Evolutionary conservation across 1,140 invertebrate species (phyloP), one percentile per base, ranked within the genome.

Genomic region (Micrasema minimum): DNA sequence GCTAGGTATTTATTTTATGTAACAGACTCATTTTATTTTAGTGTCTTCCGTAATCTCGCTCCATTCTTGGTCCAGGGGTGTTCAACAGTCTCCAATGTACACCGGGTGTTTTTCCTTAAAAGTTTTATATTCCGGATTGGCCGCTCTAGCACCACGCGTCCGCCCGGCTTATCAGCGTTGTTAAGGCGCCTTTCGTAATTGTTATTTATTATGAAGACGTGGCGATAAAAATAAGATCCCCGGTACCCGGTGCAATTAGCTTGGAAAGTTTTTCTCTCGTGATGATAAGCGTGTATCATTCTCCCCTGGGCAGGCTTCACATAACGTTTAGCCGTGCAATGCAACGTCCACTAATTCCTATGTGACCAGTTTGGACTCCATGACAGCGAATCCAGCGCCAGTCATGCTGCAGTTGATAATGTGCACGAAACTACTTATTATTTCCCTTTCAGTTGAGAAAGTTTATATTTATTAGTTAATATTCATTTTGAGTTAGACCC

Each of bases 131-230:
- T 23, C 20, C 14, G 11, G 43, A 14, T 45, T 45, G 3, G 16
- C 16, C 41, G 51, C 11, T 35, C 51, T 22, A 12, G 26, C 12
- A 14, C 51, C 22, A n/a, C 3, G 22, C 26, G 51, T 55, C 18
- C 35, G 23, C 51, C 18, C 51, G n/a, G n/a, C 51, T 55, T 55
- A 55, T 55, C 51, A 2, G 26, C 22, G 22, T 35, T 9, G 16
- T 66, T 66, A 48, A 16, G 35, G 64, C 38, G 48, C 48, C 26
- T 69, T 74, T 71, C 68, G 57, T 74, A 66, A 71, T 74, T 74
- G 72, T 74, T 74, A 69, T 74, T 74, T 74, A 74, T 74, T 74
- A 74, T 48, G 66, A 71, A 66, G 59, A 18, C 55, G 55, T 74
- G 64, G 51, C 68, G 55, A 71, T 71, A 71, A 74, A 74, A 71